Percentiles rank a stretch among this genome's conserved stretches.
Conservation (phyloP, 1,140 invertebrate genomes). For the Trissolcus basalis region DNA sequence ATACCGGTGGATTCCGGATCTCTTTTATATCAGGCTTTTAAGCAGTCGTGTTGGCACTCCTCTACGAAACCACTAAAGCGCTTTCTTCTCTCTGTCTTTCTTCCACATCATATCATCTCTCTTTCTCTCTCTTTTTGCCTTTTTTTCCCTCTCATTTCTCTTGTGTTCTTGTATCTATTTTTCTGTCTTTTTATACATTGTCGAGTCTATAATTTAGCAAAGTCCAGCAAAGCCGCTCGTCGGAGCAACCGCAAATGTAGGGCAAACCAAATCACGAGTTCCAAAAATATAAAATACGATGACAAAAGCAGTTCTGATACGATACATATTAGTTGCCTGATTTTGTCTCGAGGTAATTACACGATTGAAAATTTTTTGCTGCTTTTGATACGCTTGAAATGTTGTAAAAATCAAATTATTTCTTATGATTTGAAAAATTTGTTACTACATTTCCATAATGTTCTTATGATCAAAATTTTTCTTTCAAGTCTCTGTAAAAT, state of each 20-base stretch:
- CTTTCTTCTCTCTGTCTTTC: constrained; percentile 21
- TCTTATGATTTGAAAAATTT: too few species aligned
- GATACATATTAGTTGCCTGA: too few species aligned
- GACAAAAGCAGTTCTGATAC: too few species aligned
- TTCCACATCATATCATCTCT: not conserved
- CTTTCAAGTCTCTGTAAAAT: too few species aligned
- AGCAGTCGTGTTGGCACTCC: constrained; percentile 49
- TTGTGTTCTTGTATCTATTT: constrained; percentile 16
- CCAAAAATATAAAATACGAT: too few species aligned
- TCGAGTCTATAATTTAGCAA: constrained; percentile 46
- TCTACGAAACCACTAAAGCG: constrained; percentile 50
- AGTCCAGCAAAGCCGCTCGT: constrained; percentile 15
- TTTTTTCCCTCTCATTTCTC: not conserved
- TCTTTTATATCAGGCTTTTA: constrained; percentile 55
- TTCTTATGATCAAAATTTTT: too few species aligned
- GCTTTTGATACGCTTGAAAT: too few species aligned
- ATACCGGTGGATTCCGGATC: constrained; percentile 28
- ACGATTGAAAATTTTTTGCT: too few species aligned
- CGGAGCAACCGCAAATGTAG: constrained; percentile 39
- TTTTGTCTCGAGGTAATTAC: too few species aligned
- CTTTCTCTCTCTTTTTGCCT: too few species aligned
- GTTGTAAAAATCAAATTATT: too few species aligned
- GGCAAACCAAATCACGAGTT: constrained; percentile 11
- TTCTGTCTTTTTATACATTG: constrained; percentile 21
- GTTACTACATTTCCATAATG: too few species aligned